Evolutionary conservation across 2,113 vertebrate genomes (phyloP).

Genomic region (Chloropsis cyanopogon): DNA sequence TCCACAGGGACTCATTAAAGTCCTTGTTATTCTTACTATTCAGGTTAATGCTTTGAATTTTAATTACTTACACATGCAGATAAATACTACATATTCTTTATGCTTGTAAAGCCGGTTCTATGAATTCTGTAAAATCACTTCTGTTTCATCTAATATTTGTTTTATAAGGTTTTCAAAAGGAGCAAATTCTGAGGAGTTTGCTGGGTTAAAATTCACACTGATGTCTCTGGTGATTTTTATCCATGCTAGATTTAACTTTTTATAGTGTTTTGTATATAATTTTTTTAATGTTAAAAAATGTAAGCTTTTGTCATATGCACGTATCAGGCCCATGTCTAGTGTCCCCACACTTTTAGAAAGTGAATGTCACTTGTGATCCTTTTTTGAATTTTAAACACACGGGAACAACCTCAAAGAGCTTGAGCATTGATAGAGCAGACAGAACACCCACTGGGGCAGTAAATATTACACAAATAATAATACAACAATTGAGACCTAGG

Average conservation of each 20-base stretch:
- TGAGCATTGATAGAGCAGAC: background rate
- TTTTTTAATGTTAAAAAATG: background rate
- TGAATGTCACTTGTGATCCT: background rate
- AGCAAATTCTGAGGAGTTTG: background rate
- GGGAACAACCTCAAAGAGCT: background rate
- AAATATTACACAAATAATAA: background rate
- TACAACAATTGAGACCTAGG: background rate
- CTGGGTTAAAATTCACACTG: background rate
- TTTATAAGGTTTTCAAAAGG: background rate
- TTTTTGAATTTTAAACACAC: background rate
- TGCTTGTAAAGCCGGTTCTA: background rate
- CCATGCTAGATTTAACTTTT: background rate
- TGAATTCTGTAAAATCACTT: background rate
- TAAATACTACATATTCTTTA: background rate
- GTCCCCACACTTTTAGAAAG: background rate
- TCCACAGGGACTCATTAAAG: background rate
- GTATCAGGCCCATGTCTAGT: background rate
- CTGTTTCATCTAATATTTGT: background rate
- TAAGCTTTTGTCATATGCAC: background rate
- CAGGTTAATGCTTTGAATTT: conserved; percentile 44
- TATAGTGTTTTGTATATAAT: background rate
- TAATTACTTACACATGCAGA: conserved; percentile 46
- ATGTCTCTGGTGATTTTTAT: background rate
- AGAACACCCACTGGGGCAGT: background rate
- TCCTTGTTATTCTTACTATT: conserved; percentile 45